A percentile compares a stretch with the other conserved stretches of the same genome.
phyloP scores from a whole-genome alignment of 2,113 vertebrate species.

The Pavo muticus region DNA sequence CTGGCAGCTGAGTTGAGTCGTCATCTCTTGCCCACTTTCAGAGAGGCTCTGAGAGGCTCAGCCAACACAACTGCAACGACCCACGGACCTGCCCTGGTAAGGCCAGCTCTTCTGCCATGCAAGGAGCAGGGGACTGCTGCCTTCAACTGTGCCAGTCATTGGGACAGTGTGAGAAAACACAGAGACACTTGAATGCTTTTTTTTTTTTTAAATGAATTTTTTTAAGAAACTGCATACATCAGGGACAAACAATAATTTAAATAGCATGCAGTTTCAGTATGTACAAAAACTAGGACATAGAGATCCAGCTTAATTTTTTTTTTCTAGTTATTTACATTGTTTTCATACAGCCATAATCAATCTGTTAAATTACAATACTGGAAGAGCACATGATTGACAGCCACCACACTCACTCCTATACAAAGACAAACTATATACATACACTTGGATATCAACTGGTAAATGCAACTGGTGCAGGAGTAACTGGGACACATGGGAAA shows the following conservation, averaged over 20 bases:
- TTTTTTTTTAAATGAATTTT: constrained; percentile 64
- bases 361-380: constrained; percentile 80
- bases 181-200: constrained; percentile 20
- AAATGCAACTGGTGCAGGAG: constrained; percentile 73
- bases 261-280: constrained; percentile 92
- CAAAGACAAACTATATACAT: constrained; percentile 82
- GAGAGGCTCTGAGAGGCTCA: neutral
- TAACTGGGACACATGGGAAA: constrained; percentile 42
- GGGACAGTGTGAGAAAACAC: constrained; percentile 46
- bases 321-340: constrained; percentile 84
- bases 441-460: constrained; percentile 75
- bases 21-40: neutral
- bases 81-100: neutral
- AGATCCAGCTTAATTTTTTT: constrained; percentile 79
- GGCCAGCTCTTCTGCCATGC: neutral
- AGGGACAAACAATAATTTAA: constrained; percentile 94
- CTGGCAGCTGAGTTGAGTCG: neutral
- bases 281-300: constrained; percentile 87
- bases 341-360: constrained; percentile 80
- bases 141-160: neutral
- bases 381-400: constrained; percentile 77
- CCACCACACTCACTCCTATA: constrained; percentile 82
- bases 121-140: neutral
- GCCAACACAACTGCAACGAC: accelerated
- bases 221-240: constrained; percentile 94